These are phyloP conservation scores for Centropus bengalensis DNA, from an alignment of 2,113 vertebrate species.

Conservation along the genomic window DNA sequence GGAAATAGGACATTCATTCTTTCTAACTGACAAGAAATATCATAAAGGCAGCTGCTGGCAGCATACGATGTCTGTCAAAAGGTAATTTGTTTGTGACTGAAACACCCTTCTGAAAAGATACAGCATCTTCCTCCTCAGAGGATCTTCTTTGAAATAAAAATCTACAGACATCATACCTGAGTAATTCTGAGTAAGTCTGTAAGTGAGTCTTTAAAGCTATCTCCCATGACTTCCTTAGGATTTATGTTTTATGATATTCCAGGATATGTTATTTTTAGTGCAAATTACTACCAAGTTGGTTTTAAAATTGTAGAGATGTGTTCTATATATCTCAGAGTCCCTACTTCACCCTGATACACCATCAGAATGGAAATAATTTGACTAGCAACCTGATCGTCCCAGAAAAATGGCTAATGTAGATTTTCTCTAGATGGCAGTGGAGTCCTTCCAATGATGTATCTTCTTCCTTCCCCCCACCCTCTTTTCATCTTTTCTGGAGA, in stretches of 20 bases:
- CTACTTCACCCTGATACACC: background rate
- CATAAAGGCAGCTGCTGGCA: background rate
- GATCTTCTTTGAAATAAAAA: slow-evolving; percentile 2
- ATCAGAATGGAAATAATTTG: slow-evolving; percentile 15
- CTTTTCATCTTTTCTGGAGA: slow-evolving; percentile 42
- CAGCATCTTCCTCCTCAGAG: background rate
- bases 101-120: background rate
- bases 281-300: background rate
- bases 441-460: slow-evolving; percentile 41
- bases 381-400: background rate
- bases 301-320: background rate
- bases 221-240: background rate
- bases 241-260: background rate
- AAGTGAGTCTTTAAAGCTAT: background rate
- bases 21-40: background rate
- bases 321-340: background rate
- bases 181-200: background rate
- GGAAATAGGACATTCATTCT: background rate
- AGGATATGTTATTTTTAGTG: background rate
- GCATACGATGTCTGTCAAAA: background rate
- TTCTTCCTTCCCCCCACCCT: slow-evolving; percentile 38
- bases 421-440: slow-evolving; percentile 78
- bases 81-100: slow-evolving; percentile 24
- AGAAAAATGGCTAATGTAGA: background rate
- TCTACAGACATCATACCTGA: background rate